Evolutionary conservation across 2,888 invertebrate genomes (phyloP).

Genomic region (Apeira syringaria): DNA sequence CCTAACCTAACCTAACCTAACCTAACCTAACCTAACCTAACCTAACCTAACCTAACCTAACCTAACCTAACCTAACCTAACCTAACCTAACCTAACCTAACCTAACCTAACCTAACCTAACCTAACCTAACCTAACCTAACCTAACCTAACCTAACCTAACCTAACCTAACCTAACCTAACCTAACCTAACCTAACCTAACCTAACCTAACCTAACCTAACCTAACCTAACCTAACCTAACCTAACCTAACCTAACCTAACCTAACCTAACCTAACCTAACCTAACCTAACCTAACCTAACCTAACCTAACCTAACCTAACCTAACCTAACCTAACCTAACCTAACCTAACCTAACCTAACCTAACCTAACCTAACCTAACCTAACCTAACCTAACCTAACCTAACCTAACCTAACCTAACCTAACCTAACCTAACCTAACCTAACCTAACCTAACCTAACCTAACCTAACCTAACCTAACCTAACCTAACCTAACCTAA

Average conservation of each 20-base stretch:
- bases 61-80: conserved; percentile 1
- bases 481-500: conserved; percentile 4
- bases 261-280: conserved; percentile 1
- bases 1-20: conserved; percentile 2
- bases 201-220: conserved; percentile 5
- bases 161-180: conserved; percentile 3
- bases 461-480: conserved; percentile 12
- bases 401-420: conserved; percentile 4
- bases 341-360: conserved; percentile 4
- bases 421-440: conserved; percentile 3
- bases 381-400: conserved; percentile 4
- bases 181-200: conserved; percentile 3
- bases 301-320: conserved; percentile 4
- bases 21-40: conserved; percentile 3
- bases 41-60: conserved; percentile 3
- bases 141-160: conserved; percentile 2
- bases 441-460: conserved; percentile 4
- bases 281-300: conserved; percentile 4
- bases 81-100: conserved; percentile 3
- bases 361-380: conserved; percentile 4
- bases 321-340: conserved; percentile 4
- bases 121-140: conserved; percentile 3
- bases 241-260: not conserved
- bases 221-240: conserved; percentile 3
- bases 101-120: conserved; percentile 3